Base-by-base conservation (phyloP, 2,888 invertebrate genomes). In the Epinotia demarniana region DNA sequence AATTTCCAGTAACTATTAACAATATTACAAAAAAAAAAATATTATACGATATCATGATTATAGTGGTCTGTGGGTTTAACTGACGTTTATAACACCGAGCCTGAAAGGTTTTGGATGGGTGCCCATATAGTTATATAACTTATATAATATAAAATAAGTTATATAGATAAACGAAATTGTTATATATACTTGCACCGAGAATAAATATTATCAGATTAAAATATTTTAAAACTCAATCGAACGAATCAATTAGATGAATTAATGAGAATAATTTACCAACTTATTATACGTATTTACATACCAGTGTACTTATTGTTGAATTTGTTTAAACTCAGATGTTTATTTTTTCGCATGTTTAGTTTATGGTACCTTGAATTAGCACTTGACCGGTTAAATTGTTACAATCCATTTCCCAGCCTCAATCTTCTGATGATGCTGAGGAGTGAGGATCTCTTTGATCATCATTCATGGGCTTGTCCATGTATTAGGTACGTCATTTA, bases 361-460 rank as follows among this genome's bases (percentile, higher is more conserved):
- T 16, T 19, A 33, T 33, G 62, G 18, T 39, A 13, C 61, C 46
- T 46, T 64, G 63, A 64, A 62, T 62, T 18, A 16, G 19, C 18
- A 23, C 46, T 64, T 53, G n/a, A 53, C 53, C 53, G 8, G 53
- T 53, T 64, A 23, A 62, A 23, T 46, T 64, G 63, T 23, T 64
- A 23, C 16, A 13, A 18, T 23, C 6, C 46, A 9, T 19, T 19
- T 57, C 57, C 11, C 19, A 2, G 11, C 18, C 13, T 0, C 19
- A 9, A 19, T 12, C 3, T 6, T 19, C 11, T 19, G 18, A 57
- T 53, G 53, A n/a, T 53, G 16, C n/a, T n/a, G n/a, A n/a, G n/a
- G n/a, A n/a, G n/a, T n/a, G n/a, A n/a, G n/a, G n/a, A n/a, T 53
- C 53, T 53, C n/a, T 53, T 46, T 46, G n/a, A 53, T 53, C 53